phyloP scores from a whole-genome alignment of 2,888 invertebrate genomes.

The Zygogramma bicolorata region DNA sequence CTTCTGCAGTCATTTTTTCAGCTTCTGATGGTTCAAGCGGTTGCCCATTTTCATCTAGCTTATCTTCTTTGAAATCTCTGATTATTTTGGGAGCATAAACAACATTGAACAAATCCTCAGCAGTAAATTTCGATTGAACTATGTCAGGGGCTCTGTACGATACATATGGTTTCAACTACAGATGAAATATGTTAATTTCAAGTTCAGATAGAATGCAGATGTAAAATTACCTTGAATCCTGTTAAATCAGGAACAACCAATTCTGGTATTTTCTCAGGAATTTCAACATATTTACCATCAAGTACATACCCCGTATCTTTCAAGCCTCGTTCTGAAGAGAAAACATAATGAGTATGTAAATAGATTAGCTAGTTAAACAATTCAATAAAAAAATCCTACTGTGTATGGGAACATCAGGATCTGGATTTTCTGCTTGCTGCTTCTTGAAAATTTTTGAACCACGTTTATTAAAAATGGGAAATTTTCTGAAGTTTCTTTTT shows the following conservation, averaged over 20 bases:
- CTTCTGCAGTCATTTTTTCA: conserved; percentile 78
- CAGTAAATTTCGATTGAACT: conserved; percentile 83
- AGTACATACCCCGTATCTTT: conserved; percentile 74
- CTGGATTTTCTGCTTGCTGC: conserved; percentile 69
- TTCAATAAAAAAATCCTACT: conserved; percentile 64
- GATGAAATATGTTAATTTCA: conserved; percentile 53
- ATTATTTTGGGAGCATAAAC: conserved; percentile 85
- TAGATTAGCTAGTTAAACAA: not conserved
- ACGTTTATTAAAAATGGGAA: conserved; percentile 80
- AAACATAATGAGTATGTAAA: conserved; percentile 14
- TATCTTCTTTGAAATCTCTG: conserved; percentile 78
- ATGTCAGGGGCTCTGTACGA: conserved; percentile 86
- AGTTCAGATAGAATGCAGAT: not conserved
- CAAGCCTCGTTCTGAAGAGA: conserved; percentile 75
- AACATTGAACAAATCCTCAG: conserved; percentile 84
- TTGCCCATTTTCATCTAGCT: conserved; percentile 77
- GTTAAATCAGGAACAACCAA: conserved; percentile 91
- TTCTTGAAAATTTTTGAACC: conserved; percentile 78
- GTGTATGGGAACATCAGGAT: conserved; percentile 77
- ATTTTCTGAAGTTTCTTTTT: conserved; percentile 87
- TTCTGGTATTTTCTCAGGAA: conserved; percentile 93
- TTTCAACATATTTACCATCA: conserved; percentile 70
- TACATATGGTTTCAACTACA: conserved; percentile 91
- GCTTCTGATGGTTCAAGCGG: conserved; percentile 79
- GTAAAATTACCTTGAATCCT: conserved; percentile 74